Base-by-base conservation (phyloP, 2,113 vertebrate species). In the Melanerpes formicivorus region DNA sequence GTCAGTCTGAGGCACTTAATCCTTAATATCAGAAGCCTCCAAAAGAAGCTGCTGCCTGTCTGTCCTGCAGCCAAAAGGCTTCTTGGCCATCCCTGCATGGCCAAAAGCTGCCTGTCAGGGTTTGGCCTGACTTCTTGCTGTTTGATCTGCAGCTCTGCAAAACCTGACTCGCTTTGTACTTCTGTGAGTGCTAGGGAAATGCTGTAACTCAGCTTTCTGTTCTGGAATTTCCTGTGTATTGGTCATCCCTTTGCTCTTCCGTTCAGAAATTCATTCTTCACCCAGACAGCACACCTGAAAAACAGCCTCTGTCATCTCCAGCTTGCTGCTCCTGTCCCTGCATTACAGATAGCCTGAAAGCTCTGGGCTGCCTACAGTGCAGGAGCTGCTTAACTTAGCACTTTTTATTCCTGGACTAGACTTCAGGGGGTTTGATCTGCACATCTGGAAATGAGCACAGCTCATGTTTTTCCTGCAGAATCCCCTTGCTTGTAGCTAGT, bases 221-320 rank as follows among this genome's bases (percentile, higher is more conserved):
- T 76, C 88, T 88, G 89, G 93, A 92, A 95, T 95, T 95, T 96
- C 95, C 95, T 94, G 95, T 85, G 84, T 93, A 56, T 95, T 92
- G 94, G 60, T 90, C 94, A 90, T 67, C 18, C 26, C 89, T 91
- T 94, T 78, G 87, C 92, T 95, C 85, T 94, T 93, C 95, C 4
- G 34, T 87, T 90, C 84, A 91, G 72, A 95, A 76, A 85, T 83
- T 62, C 89, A 77, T 87, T 85, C 58, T 95, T 85, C 78, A 72
- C 22, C 54, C 50, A 78, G 58, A 25, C 65, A 80, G 72, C 37
- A 22, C 75, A 96, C 93, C 95, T 96, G 94, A 74, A 93, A 93
- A 96, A 94, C 75, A 94, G 90, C 54, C 29, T 48, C 4, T 29
- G 71, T 27, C 63, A 48, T 74, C 84, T 48, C 71, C 42, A 72